Evolutionary conservation across 2,888 invertebrate species (phyloP).

Genomic region (Acheta domesticus): DNA sequence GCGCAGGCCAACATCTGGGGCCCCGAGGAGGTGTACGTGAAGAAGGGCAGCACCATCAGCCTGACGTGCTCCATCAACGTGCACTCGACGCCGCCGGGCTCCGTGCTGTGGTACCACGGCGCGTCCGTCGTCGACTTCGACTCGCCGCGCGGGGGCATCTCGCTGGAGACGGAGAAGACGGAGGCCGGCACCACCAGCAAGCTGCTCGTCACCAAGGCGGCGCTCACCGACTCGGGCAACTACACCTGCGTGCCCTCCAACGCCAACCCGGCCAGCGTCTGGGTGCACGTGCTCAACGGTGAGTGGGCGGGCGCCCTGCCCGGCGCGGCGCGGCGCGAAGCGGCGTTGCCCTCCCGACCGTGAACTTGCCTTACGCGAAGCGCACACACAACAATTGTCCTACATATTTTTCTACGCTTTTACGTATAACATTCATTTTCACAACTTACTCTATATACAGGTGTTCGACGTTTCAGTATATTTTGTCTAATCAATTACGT

Average conservation of each 20-base stretch:
- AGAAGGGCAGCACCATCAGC: constrained; percentile 86
- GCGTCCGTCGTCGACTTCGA: constrained; percentile 77
- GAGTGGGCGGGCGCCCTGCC: constrained; percentile 46
- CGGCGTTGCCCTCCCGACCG: too few species aligned
- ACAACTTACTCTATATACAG: too few species aligned
- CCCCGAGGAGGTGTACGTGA: constrained; percentile 82
- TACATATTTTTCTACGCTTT: too few species aligned
- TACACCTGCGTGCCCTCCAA: constrained; percentile 86
- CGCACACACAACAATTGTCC: too few species aligned
- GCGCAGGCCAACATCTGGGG: constrained; percentile 83
- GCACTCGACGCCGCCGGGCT: constrained; percentile 73
- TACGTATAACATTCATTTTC: too few species aligned
- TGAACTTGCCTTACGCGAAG: too few species aligned
- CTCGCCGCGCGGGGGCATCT: constrained; percentile 79
- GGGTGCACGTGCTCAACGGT: constrained; percentile 84
- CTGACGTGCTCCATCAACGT: constrained; percentile 84
- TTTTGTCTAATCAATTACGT: too few species aligned
- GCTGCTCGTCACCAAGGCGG: constrained; percentile 79
- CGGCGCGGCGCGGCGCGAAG: not conserved
- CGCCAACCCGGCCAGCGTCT: constrained; percentile 76
- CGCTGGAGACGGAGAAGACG: constrained; percentile 80
- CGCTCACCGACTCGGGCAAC: constrained; percentile 77
- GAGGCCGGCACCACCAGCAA: constrained; percentile 77
- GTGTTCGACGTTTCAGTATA: too few species aligned
- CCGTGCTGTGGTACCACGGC: constrained; percentile 83